Evolutionary conservation across 1,140 invertebrate species (phyloP).

Genomic region (Branchinecta lindahli): DNA sequence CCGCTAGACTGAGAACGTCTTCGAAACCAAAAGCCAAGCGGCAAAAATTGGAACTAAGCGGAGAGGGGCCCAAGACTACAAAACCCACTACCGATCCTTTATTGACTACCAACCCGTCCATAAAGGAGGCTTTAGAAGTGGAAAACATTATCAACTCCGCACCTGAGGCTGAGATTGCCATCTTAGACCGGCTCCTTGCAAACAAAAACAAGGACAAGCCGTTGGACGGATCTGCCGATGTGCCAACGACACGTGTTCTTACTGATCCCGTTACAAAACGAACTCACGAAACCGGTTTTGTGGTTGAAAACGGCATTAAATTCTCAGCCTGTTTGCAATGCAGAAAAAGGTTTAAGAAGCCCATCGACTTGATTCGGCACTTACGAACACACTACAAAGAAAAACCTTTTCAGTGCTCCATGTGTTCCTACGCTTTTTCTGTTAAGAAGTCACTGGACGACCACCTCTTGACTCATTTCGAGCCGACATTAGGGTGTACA

Average conservation of each 20-base stretch:
- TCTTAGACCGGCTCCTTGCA: not conserved
- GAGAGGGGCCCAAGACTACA: not conserved
- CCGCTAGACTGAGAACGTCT: not conserved
- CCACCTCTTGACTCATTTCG: constrained; percentile 42
- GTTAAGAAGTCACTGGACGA: constrained; percentile 48
- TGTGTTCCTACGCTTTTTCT: constrained; percentile 47
- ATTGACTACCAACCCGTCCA: too few relatives aligned
- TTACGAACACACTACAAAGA: constrained; percentile 40
- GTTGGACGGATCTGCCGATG: not conserved
- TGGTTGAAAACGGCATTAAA: not conserved
- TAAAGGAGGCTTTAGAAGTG: not conserved
- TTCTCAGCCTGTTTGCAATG: not conserved
- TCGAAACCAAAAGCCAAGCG: not conserved
- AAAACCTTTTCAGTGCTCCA: constrained; percentile 45
- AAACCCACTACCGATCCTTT: not conserved
- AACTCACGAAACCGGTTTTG: not conserved
- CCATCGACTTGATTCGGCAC: constrained; percentile 47
- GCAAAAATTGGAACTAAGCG: not conserved
- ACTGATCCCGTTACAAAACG: not conserved
- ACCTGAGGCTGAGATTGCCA: not conserved
- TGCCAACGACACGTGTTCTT: not conserved
- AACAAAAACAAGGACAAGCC: not conserved
- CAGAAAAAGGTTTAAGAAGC: constrained; percentile 41
- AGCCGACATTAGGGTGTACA: not conserved
- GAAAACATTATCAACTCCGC: not conserved